These are phyloP conservation scores for Hydrolagus colliei DNA, from an alignment of 2,797 vertebrate genomes.

Conservation along the genomic window DNA sequence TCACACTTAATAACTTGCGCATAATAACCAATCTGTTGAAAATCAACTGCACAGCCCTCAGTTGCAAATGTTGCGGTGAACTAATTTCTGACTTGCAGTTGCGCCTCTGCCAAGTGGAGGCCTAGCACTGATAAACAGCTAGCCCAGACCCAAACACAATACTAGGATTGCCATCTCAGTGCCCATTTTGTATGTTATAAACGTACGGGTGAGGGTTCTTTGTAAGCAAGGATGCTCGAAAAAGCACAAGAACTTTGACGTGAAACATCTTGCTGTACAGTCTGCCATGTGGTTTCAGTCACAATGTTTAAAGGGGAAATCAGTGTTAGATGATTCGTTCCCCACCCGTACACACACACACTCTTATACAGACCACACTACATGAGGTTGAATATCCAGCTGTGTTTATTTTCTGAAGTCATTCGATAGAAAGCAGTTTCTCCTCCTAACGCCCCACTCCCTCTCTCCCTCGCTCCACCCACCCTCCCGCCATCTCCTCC, in stretches of 20 bases:
- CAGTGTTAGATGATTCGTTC: no score
- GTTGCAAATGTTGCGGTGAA: background rate
- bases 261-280: no score
- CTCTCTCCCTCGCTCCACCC: constrained; percentile 28
- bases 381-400: constrained; percentile 3
- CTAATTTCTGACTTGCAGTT: background rate
- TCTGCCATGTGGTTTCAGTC: no score
- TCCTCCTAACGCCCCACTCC: background rate
- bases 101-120: background rate
- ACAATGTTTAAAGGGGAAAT: no score
- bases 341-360: constrained; percentile 15
- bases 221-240: no score
- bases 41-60: background rate
- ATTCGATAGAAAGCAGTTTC: constrained; percentile 40
- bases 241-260: no score
- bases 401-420: constrained; percentile 48
- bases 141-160: background rate
- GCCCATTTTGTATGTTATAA: background rate
- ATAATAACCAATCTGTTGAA: background rate
- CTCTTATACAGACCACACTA: background rate
- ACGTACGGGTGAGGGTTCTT: no score
- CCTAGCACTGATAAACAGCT: background rate
- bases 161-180: background rate
- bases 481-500: constrained; percentile 32
- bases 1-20: background rate